Evolutionary conservation across 2,113 vertebrate species (phyloP), one percentile per base, ranked within the genome.

Genomic region (Rhegmatorhina hoffmannsi): DNA sequence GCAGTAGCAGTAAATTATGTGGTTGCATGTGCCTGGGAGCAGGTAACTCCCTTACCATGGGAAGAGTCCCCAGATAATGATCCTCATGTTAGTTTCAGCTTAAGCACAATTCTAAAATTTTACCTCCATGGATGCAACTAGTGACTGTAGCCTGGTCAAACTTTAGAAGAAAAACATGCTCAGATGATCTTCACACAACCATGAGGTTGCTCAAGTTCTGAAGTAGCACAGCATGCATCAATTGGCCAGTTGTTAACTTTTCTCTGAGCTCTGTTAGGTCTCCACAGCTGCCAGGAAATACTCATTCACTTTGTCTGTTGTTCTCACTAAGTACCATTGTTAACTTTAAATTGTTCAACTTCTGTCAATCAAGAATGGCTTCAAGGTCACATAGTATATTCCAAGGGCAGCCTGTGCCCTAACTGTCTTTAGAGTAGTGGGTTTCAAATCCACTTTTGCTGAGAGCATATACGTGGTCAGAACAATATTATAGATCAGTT

Each of bases 171-270:
- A 80, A 75, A 56, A 14, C 17, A 53, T 11, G 4, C 43, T 74
- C 4, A 0, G 10, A 16, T 11, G 38, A 50, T 34, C 31, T 23
- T 84, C 31, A 53, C 2, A 0, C 31, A 74, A 44, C 63, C 18
- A 44, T 26, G 28, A 44, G 33, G 33, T 53, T 29, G 34, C 52
- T 70, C 8, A 43, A 67, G n/a, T 58, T 28, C n/a, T 34, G 52
- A 40, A 62, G 34, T 9, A 2, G 3, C 43, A 43, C 25, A 47
- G 21, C 19, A 19, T 1, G 0, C 49, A 80, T 36, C 58, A 53
- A 58, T 2, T 87, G 59, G 59, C 20, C 50, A 18, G 38, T 44
- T 52, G 25, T 43, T 46, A 40, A 38, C 20, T 36, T 47, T 63
- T 34, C 31, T 33, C 62, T n/a, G 28, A 23, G n/a, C 25, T 44